Percentiles rank a stretch among this genome's conserved stretches.
Conservation (phyloP, 1,140 invertebrate genomes). For the Drosophila biarmipes region DNA sequence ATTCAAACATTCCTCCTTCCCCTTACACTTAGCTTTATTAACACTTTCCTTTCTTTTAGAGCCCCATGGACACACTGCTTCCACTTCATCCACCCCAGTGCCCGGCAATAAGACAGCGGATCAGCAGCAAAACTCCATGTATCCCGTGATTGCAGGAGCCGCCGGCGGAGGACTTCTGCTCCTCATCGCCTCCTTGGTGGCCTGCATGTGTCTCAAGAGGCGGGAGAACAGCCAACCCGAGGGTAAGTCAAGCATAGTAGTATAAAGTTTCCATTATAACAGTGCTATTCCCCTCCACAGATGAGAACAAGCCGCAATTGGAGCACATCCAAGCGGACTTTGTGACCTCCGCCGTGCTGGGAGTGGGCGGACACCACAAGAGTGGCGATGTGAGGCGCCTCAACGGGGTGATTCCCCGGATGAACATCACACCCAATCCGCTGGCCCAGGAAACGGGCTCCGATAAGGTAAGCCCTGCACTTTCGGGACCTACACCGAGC, state of each 20-base stretch:
- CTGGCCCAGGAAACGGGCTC: conserved; percentile 86
- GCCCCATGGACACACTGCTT: conserved; percentile 6
- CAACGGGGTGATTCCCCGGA: conserved; percentile 87
- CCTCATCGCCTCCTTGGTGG: conserved; percentile 70
- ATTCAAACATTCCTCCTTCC: fast-evolving
- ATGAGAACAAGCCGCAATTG: conserved; percentile 80
- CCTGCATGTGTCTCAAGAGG: conserved; percentile 83
- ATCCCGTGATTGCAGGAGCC: conserved; percentile 74
- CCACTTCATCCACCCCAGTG: conserved; percentile 31
- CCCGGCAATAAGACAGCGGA: conserved; percentile 43
- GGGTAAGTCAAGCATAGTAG: conserved; percentile 70
- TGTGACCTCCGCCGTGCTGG: conserved; percentile 76
- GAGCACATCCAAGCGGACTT: conserved; percentile 86
- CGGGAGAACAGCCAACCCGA: conserved; percentile 85
- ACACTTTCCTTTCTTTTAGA: conserved; percentile 31
- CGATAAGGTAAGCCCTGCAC: conserved; percentile 73
- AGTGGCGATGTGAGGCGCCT: conserved; percentile 82
- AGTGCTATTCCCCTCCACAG: conserved; percentile 4
- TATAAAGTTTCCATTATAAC: neutral
- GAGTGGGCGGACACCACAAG: conserved; percentile 68
- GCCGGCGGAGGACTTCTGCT: conserved; percentile 72
- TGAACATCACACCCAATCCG: conserved; percentile 90
- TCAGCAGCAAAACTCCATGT: conserved; percentile 69
- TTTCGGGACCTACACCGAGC: neutral
- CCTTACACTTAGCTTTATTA: too few species aligned